phyloP scores from a whole-genome alignment of 2,113 vertebrate genomes.

The Lepus europaeus region DNA sequence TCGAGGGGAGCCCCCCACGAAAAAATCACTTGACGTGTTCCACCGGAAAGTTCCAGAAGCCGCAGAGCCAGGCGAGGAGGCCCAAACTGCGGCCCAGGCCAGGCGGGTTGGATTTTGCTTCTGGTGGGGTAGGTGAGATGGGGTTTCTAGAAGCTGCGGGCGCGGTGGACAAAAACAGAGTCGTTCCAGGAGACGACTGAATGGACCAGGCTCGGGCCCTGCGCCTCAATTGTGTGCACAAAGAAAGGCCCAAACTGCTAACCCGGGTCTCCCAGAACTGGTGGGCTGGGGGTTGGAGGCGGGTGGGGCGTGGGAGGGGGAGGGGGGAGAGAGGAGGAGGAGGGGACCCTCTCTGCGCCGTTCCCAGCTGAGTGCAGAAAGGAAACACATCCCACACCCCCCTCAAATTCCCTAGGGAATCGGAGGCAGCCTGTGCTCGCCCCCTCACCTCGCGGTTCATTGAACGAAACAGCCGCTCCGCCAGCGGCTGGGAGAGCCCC shows the following conservation, averaged over 20 bases:
- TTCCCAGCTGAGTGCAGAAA: conserved; percentile 66
- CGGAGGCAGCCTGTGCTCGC: neutral
- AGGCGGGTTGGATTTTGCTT: neutral
- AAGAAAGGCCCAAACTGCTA: conserved; percentile 72
- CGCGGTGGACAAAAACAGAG: conserved; percentile 26
- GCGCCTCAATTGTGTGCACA: conserved; percentile 68
- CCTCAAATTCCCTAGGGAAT: conserved; percentile 75
- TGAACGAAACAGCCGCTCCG: neutral
- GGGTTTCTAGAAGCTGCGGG: conserved; percentile 8
- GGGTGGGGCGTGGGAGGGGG: neutral
- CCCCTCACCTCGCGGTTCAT: neutral
- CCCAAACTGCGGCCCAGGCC: neutral
- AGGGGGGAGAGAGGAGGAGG: neutral
- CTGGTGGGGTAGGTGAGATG: neutral
- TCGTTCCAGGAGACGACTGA: conserved; percentile 53
- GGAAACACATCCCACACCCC: neutral
- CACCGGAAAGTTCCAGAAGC: conserved; percentile 49
- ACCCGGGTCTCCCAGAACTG: conserved; percentile 62
- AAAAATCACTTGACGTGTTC: conserved; percentile 59
- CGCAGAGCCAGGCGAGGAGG: neutral
- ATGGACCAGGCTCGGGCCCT: conserved; percentile 60
- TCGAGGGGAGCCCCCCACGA: neutral
- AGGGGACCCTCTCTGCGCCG: neutral
- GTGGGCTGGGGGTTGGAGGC: conserved; percentile 3
- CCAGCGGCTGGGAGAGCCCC: neutral